Base-by-base conservation (phyloP, 2,888 invertebrate genomes). In the Melinaea menophilus region DNA sequence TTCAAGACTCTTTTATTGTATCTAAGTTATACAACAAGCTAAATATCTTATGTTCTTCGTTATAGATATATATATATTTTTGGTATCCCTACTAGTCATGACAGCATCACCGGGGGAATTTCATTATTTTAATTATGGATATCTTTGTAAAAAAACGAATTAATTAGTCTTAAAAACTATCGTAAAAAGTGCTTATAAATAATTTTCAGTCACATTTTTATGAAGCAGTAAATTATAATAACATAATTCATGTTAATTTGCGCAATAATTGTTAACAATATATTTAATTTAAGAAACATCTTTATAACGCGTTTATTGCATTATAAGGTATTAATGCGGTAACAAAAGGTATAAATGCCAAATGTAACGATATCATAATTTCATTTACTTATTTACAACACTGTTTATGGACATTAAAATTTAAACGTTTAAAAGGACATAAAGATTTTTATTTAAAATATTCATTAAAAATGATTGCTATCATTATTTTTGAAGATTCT, bases 381-480 rank as follows among this genome's bases (percentile, higher is more conserved):
- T 65, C 60, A 62, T 62, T 65, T 65, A 65, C 37, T 61, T 62
- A 37, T 62, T 62, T 58, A 62, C 61, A 56, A 59, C 22, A 59
- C 61, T 58, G 48, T 55, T 48, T 56, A 62, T 13, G 61, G 34
- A 62, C 56, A 55, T 62, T 54, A 61, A 65, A 56, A 66, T 56
- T 61, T 61, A 57, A 58, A 11, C 48, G 37, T 58, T 64, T 58
- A 61, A 55, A 63, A 61, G 45, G 41, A 47, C 48, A 64, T 57
- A 61, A 59, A 61, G 31, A 55, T 48, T 66, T 67, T 60, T 64
- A 62, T 64, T 63, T 66, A 65, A 65, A 65, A 65, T 63, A 67
- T 61, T 67, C 63, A 67, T 69, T 67, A 60, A 67, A 67, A 66
- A 62, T 69, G 67, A 69, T 69, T 34, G 56, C 61, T 33, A 55